Conservation (phyloP, 64 coral and sea anemone species). For the Porites australiensis region DNA sequence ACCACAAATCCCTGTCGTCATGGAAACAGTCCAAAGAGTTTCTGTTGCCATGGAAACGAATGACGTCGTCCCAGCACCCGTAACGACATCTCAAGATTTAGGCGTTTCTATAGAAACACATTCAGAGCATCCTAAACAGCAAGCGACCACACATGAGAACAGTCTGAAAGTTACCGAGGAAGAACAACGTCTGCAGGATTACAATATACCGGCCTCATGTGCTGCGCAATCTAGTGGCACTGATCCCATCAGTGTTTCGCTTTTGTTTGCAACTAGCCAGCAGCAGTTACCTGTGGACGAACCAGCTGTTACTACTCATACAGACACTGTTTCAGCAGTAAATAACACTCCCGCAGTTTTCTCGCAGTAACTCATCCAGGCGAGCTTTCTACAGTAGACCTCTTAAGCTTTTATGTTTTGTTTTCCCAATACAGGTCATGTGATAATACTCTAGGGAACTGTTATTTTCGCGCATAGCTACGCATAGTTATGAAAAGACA, state of each 20-base stretch:
- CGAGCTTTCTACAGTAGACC: neutral
- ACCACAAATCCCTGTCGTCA: neutral
- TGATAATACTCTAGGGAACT: too few species aligned
- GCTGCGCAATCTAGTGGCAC: neutral
- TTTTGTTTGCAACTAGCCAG: conserved; percentile 26
- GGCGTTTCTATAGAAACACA: neutral
- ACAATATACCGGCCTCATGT: neutral
- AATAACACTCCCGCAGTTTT: conserved; percentile 15
- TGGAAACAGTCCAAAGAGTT: neutral
- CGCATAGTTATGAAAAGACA: too few species aligned
- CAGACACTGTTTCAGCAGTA: neutral
- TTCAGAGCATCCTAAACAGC: neutral
- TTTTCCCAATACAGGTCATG: too few species aligned
- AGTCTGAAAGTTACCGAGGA: neutral
- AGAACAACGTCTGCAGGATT: neutral
- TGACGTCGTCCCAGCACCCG: neutral
- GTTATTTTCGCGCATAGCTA: too few species aligned
- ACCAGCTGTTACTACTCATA: neutral
- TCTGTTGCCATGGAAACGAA: neutral
- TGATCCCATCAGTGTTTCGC: neutral
- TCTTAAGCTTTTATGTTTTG: too few species aligned
- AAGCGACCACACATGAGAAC: neutral
- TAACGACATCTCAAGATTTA: neutral
- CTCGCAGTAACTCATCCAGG: neutral
- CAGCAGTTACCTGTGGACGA: neutral